A percentile compares a stretch with the other conserved stretches of the same genome.
These are phyloP conservation scores for Cryptosula pallasiana DNA, from an alignment of 2,888 invertebrate species.

Conservation along the genomic window DNA sequence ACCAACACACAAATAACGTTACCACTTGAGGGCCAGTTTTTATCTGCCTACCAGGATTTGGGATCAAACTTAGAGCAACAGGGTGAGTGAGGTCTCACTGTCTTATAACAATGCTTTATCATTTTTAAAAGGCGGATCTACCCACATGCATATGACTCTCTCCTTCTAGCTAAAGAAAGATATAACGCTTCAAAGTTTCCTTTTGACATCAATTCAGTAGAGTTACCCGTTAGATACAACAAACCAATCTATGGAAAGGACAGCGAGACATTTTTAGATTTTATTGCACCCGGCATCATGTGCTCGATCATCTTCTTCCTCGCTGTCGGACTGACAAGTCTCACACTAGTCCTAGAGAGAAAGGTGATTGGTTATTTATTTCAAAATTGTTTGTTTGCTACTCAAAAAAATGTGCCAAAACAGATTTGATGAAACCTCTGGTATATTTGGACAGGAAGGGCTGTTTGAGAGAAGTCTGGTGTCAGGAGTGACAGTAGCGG, in stretches of 20 bases:
- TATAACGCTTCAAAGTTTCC: not conserved
- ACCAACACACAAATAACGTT: slow-evolving; percentile 89
- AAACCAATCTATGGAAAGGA: slow-evolving; percentile 51
- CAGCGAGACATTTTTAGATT: slow-evolving; percentile 88
- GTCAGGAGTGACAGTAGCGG: slow-evolving; percentile 84
- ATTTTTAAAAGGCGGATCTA: too few relatives aligned
- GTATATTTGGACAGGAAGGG: slow-evolving; percentile 50
- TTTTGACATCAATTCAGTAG: not conserved
- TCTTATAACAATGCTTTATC: too few relatives aligned
- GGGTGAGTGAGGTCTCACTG: too few relatives aligned
- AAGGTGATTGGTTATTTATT: not conserved
- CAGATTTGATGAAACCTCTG: not conserved
- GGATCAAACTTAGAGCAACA: slow-evolving; percentile 60
- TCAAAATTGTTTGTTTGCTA: too few relatives aligned
- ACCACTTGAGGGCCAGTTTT: slow-evolving; percentile 78
- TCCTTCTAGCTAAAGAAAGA: not conserved
- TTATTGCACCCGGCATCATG: slow-evolving; percentile 91
- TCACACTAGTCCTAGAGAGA: slow-evolving; percentile 56
- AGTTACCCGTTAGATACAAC: not conserved
- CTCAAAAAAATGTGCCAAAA: too few relatives aligned
- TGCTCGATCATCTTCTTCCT: slow-evolving; percentile 92
- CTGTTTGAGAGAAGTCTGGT: slow-evolving; percentile 87
- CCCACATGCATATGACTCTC: not conserved
- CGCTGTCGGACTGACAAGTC: slow-evolving; percentile 87
- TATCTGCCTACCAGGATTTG: slow-evolving; percentile 79